Conservation (phyloP, 1,140 invertebrate species). For the Parasteatoda tepidariorum region DNA sequence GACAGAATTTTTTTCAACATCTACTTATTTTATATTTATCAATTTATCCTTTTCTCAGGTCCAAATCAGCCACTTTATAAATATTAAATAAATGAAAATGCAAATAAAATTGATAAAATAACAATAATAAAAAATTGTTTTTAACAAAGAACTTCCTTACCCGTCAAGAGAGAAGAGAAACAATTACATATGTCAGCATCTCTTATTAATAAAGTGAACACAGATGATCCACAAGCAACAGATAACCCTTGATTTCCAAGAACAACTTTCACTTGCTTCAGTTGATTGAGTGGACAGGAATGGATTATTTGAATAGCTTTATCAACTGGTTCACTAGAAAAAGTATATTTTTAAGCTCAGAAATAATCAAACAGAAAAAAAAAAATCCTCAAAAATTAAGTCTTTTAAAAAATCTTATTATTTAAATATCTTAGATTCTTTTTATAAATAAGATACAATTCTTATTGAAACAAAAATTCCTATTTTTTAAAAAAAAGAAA, state of each 20-base stretch:
- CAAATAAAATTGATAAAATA: neutral
- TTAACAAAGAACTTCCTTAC: conserved; percentile 12
- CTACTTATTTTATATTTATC: no score
- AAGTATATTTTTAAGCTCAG: neutral
- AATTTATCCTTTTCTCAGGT: no score
- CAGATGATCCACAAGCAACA: conserved; percentile 7
- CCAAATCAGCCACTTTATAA: neutral
- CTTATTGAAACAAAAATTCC: no score
- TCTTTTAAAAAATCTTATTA: neutral
- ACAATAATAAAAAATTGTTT: neutral
- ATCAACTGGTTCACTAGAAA: conserved; percentile 31
- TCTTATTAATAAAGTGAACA: conserved; percentile 35
- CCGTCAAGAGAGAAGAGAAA: conserved; percentile 31
- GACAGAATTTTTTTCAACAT: no score
- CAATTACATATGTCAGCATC: conserved; percentile 44
- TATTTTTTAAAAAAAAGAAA: no score
- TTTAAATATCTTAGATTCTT: no score
- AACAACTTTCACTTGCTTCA: conserved; percentile 36
- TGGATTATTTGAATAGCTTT: conserved; percentile 37
- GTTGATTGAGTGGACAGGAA: neutral
- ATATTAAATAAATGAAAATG: neutral
- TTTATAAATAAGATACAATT: no score
- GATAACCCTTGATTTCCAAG: conserved; percentile 39
- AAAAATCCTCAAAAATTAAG: neutral
- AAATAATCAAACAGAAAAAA: neutral